Base-by-base conservation (phyloP, 2,113 vertebrate genomes). In the Oreochromis spilurus region DNA sequence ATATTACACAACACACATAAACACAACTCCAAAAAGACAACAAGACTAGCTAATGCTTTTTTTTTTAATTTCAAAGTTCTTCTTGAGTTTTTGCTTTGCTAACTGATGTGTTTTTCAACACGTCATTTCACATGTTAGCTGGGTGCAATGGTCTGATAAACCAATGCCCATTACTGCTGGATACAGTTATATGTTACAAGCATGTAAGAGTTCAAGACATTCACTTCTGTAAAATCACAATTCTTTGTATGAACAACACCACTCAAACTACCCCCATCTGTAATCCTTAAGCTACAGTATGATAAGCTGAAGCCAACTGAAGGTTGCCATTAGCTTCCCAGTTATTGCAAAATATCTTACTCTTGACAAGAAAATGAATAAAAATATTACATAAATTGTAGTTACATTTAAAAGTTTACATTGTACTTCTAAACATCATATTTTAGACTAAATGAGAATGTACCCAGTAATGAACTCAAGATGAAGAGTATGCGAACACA, bases 171-270 rank as follows among this genome's bases (percentile, higher is more conserved):
- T 40, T 29, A 40, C 38, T 26, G 38, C n/a, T 43, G 21, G 67
- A 45, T 45, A 45, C 5, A 72, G 43, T 48, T 29, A 19, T 6
- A 50, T 75, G 70, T 45, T 4, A 65, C 31, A 38, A 65, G 60
- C 34, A 0, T 65, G 60, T 36, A 38, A 38, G 60, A 0, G 0
- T 65, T 65, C 0, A 1, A 10, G 10, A 6, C 0, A 65, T 65
- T 38, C 34, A 65, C 60, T 38, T 65, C 0, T n/a, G 13, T 14
- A 34, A 12, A 78, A 17, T 72, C 4, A 19, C 17, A 31, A 13
- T 4, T 52, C 48, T 34, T n/a, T 21, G 11, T n/a, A 78, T 34
- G 26, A 50, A 77, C 9, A 77, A 70, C 43, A 70, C 65, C n/a
- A 70, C n/a, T 43, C 12, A 43, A 70, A 16, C 24, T 29, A 48